Evolutionary conservation across 2,797 vertebrate species (phyloP), one percentile per base, ranked within the genome.

Genomic region (Eulemur mongoz): DNA sequence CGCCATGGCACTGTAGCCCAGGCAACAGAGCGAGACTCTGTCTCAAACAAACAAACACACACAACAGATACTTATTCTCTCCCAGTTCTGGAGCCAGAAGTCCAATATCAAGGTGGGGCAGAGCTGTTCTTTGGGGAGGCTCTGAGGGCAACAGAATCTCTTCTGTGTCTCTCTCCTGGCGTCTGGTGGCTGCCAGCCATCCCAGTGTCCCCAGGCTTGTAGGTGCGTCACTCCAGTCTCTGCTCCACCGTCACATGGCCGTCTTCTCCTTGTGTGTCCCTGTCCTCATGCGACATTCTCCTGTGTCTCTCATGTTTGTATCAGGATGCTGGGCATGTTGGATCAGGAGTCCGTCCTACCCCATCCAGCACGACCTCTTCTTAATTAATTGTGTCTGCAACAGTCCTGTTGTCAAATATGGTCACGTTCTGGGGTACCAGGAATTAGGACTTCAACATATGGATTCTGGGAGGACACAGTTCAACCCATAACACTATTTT

Each of bases 191-290:
- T 0, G 15, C n/a, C 10, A 2, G 2, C 38, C 3, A 0, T 27
- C 25, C 67, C 4, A 0, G 9, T 17, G 40, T 2, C 11, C 20
- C 48, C 32, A 8, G 50, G 50, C n/a, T 6, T 13, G 30, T 38
- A 43, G 76, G 2, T 2, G 0, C 11, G 0, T 45, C 15, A 2
- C 75, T 18, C 61, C 2, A 3, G 0, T 1, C 18, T 38, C 59
- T 1, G 22, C 75, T 8, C 2, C 2, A 0, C 23, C 2, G 0
- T 35, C 78, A 5, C 2, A 0, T 20, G 48, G 23, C 18, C 22
- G 13, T 32, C 25, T 0, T 2, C 27, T 14, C 61, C 13, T 38
- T 0, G n/a, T 30, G 57, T 57, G 67, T 52, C 32, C 32, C 43
- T 27, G 15, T 50, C 32, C 40, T 63, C 72, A 30, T 11, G 3